A percentile compares a stretch with the other conserved stretches of the same genome.
Conservation (phyloP, 2,888 invertebrate species). For the Trimorus sp. region DNA sequence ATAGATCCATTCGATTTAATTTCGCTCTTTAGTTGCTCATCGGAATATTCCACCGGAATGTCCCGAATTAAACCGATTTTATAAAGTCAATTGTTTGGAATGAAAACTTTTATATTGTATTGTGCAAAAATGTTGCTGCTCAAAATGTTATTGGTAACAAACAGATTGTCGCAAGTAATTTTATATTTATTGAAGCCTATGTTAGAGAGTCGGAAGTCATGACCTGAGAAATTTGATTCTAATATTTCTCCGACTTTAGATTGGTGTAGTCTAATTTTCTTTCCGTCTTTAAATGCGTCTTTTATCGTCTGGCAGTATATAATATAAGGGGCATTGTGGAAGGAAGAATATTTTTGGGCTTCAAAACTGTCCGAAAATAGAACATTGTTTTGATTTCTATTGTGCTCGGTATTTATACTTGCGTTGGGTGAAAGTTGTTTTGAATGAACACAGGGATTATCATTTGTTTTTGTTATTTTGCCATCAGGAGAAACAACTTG, state of each 20-base stretch:
- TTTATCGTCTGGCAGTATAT: not conserved
- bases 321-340: constrained; percentile 8
- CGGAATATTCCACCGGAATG: not conserved
- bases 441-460: too few relatives aligned
- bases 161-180: not conserved
- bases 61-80: constrained; percentile 1
- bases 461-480: too few relatives aligned
- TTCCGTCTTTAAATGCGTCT: not conserved
- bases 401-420: too few relatives aligned
- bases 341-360: not conserved
- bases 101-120: constrained; percentile 5
- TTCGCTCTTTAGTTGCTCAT: not conserved
- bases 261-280: constrained; percentile 1
- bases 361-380: too few relatives aligned
- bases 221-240: not conserved
- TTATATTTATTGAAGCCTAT: constrained; percentile 24
- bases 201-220: constrained; percentile 1
- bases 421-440: too few relatives aligned
- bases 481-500: too few relatives aligned
- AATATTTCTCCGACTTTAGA: not conserved
- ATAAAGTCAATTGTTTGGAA: not conserved
- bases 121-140: not conserved
- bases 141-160: not conserved
- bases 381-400: too few relatives aligned
- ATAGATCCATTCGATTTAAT: not conserved